phyloP scores from a whole-genome alignment of 92 coral and sea anemone species.

The Virgularia gustaviana region DNA sequence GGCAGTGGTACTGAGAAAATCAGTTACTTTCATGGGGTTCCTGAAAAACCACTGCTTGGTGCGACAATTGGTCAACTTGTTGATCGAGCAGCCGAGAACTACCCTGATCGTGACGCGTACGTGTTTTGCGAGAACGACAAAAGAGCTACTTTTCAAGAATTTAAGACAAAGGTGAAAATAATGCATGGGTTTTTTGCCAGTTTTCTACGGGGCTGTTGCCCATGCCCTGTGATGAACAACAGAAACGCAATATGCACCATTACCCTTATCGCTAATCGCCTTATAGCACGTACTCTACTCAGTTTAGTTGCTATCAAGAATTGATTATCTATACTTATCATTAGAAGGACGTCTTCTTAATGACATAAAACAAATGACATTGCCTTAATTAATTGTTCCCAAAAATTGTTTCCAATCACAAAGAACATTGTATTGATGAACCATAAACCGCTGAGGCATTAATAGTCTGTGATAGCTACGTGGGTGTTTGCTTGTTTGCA shows the following conservation, averaged over 20 bases:
- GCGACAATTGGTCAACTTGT: constrained; percentile 82
- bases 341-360: too few species aligned
- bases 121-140: constrained; percentile 77
- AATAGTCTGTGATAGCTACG: too few species aligned
- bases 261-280: too few species aligned
- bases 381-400: too few species aligned
- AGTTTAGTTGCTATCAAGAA: too few species aligned
- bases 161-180: constrained; percentile 80
- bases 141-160: constrained; percentile 88
- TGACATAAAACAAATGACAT: too few species aligned
- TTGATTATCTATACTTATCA: too few species aligned
- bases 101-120: constrained; percentile 92
- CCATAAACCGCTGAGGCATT: too few species aligned
- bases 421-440: too few species aligned
- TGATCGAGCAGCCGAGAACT: constrained; percentile 68
- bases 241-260: background rate
- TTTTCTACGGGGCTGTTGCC: background rate
- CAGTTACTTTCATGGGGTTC: constrained; percentile 76
- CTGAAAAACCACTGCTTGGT: constrained; percentile 69
- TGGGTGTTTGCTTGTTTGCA: too few species aligned
- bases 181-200: background rate
- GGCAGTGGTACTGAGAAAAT: constrained; percentile 27
- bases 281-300: too few species aligned
- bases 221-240: background rate
- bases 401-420: too few species aligned